Percentiles rank a stretch among this genome's conserved stretches.
These are phyloP conservation scores for Agriopis leucophaearia DNA, from an alignment of 2,888 invertebrate genomes.

Conservation along the genomic window DNA sequence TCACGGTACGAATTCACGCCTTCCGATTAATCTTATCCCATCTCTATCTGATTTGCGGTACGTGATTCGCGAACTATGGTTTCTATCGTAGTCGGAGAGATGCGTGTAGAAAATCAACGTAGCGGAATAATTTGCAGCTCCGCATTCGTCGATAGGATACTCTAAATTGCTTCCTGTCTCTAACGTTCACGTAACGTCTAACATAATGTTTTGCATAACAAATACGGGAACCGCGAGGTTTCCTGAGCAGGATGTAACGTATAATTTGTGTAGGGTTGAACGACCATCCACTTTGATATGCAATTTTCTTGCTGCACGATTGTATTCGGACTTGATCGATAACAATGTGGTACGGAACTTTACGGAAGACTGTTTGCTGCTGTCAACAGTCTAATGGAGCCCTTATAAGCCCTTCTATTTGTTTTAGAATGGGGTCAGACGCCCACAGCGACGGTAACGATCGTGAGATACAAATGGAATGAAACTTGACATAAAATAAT, in stretches of 20 bases:
- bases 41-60: slow-evolving; percentile 54
- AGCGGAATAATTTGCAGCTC: slow-evolving; percentile 65
- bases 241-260: slow-evolving; percentile 43
- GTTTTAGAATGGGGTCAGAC: slow-evolving; percentile 65
- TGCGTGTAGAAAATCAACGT: slow-evolving; percentile 67
- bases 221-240: slow-evolving; percentile 47
- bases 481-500: slow-evolving; percentile 59
- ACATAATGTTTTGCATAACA: slow-evolving; percentile 55
- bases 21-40: slow-evolving; percentile 64
- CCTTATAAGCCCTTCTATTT: slow-evolving; percentile 69
- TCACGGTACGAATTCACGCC: slow-evolving; percentile 58
- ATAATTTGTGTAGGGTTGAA: slow-evolving; percentile 49
- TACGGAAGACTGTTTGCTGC: slow-evolving; percentile 62
- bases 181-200: slow-evolving; percentile 59
- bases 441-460: slow-evolving; percentile 68
- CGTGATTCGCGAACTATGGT: slow-evolving; percentile 51
- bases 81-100: slow-evolving; percentile 42
- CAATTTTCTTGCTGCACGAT: slow-evolving; percentile 46
- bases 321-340: slow-evolving; percentile 46
- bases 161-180: slow-evolving; percentile 64
- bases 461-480: slow-evolving; percentile 64
- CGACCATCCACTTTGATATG: slow-evolving; percentile 39
- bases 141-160: slow-evolving; percentile 63
- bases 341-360: slow-evolving; percentile 58
- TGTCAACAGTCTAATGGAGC: slow-evolving; percentile 65